These are phyloP conservation scores for Pygoscelis adeliae DNA, from an alignment of 2,113 vertebrate genomes.

Conservation along the genomic window DNA sequence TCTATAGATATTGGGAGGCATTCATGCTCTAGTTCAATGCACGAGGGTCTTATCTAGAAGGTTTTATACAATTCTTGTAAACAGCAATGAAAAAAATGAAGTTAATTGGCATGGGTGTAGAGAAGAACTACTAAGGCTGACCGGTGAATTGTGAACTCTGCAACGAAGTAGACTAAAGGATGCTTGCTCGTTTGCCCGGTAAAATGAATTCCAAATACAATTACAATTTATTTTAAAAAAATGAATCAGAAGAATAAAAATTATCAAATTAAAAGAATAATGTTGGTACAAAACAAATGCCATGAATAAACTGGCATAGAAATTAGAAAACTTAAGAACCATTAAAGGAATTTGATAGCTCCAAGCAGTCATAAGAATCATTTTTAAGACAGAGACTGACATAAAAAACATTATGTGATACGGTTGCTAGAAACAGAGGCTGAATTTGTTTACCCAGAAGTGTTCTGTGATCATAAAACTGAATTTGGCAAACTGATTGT, in stretches of 20 bases:
- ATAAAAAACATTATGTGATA: not conserved
- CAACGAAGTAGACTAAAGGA: not conserved
- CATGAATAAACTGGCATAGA: not conserved
- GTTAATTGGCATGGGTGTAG: not conserved
- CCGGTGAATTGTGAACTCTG: not conserved
- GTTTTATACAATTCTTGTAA: not conserved
- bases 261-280: not conserved
- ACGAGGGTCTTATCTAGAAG: not conserved
- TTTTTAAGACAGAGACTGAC: constrained; percentile 46
- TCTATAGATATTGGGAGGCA: not conserved
- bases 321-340: constrained; percentile 42
- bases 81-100: not conserved
- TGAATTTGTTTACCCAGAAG: constrained; percentile 36
- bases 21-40: not conserved
- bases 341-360: constrained; percentile 24
- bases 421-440: constrained; percentile 2
- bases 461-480: constrained; percentile 17
- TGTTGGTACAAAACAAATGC: not conserved
- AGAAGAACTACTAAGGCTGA: not conserved
- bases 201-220: not conserved
- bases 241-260: not conserved
- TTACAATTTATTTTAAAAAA: not conserved
- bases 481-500: constrained; percentile 15
- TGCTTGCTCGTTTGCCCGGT: not conserved
- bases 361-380: not conserved